Evolutionary conservation across 2,888 invertebrate genomes (phyloP), one percentile per base, ranked within the genome.

Genomic region (Troides oblongomaculatus): DNA sequence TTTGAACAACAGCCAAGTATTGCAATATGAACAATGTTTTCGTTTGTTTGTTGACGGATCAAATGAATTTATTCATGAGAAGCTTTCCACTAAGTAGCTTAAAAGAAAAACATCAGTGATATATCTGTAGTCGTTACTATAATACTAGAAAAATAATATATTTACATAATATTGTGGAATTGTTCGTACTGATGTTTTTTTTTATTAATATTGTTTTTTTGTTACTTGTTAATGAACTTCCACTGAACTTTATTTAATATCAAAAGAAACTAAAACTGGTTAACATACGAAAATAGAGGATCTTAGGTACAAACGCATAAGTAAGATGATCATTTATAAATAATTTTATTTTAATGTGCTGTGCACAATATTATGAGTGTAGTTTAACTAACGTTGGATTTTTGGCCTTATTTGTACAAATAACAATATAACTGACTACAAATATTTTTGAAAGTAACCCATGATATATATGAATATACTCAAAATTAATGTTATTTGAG

Each of bases 11-110:
- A 21, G 56, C 65, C 64, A 63, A 70, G 39, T 58, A 30, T 30
- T 30, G 43, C 53, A 66, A 63, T 66, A 25, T 50, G 62, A 63
- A 59, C 53, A 12, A 58, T 59, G 57, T 65, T 62, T 36, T 69
- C 18, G 50, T 69, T 53, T 46, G 46, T 46, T 62, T 59, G 63
- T 59, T 63, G 62, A 59, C 66, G 36, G 63, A 62, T 58, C 66
- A 63, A 70, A 70, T 70, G 70, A 70, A 66, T 70, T 70, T 70
- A 70, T 70, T 66, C 70, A 70, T 63, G 70, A 70, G 66, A 66
- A 70, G 70, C 66, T 70, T 70, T 70, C 59, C 70, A 70, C 62
- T 70, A 70, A 70, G 70, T 66, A 62, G 66, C 59, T 39, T 36
- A 30, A 57, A 62, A 21, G 53, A 53, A 60, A 62, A 62, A 67